Conservation (phyloP, 2,888 invertebrate genomes). For the Andrena flavipes region DNA sequence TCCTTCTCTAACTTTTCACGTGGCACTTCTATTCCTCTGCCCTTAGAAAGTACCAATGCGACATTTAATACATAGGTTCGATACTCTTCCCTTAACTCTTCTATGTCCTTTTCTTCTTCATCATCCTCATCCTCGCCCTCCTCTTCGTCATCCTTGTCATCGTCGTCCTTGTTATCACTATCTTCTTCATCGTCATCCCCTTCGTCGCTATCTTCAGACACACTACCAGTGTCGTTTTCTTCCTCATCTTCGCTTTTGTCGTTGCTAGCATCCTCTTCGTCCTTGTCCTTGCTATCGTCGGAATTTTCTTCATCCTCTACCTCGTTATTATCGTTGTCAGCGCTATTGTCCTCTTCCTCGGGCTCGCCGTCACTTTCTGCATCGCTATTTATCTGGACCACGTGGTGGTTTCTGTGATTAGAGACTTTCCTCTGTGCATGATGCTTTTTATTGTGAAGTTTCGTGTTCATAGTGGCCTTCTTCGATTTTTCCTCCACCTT, state of each 20-base stretch:
- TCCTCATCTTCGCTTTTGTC: not conserved
- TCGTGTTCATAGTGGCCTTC: not conserved
- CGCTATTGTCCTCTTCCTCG: not conserved
- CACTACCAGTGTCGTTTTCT: not conserved
- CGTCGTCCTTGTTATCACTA: not conserved
- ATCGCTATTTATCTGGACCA: not conserved
- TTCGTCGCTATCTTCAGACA: not conserved
- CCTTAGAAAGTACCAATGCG: constrained; percentile 55
- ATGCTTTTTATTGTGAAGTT: not conserved
- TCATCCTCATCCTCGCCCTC: not conserved
- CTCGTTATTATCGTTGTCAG: not conserved
- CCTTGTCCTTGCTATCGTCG: not conserved
- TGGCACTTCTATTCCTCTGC: constrained; percentile 59
- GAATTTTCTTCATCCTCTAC: not conserved
- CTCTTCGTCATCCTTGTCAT: not conserved
- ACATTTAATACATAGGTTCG: constrained; percentile 52
- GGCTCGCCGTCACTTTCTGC: not conserved
- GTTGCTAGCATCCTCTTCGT: not conserved
- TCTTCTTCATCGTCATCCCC: not conserved
- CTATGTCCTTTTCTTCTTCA: not conserved
- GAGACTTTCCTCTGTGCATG: not conserved
- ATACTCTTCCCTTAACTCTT: constrained; percentile 34
- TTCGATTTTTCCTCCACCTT: constrained; percentile 8
- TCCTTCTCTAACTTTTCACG: constrained; percentile 60
- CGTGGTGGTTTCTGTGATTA: constrained; percentile 18